Conservation (phyloP, 2,888 invertebrate genomes). For the Dicyrtoma fusca region DNA sequence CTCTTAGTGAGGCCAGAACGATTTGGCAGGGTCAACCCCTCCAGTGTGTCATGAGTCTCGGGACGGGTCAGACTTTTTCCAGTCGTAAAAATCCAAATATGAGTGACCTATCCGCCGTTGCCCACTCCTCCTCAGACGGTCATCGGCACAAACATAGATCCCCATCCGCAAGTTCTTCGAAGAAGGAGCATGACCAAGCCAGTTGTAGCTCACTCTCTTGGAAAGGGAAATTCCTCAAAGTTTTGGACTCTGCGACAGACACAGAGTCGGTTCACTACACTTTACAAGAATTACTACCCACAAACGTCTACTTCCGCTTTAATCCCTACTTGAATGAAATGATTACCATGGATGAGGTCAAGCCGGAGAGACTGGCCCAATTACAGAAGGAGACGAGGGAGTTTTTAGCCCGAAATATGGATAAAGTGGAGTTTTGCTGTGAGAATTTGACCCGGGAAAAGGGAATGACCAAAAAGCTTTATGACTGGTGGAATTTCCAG, state of each 20-base stretch:
- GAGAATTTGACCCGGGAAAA: constrained; percentile 43
- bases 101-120: constrained; percentile 14
- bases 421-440: constrained; percentile 44
- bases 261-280: constrained; percentile 68
- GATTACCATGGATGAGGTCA: constrained; percentile 78
- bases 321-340: constrained; percentile 85
- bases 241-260: constrained; percentile 83
- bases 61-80: constrained; percentile 64
- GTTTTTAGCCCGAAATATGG: constrained; percentile 50
- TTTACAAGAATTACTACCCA: constrained; percentile 70
- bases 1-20: constrained; percentile 81
- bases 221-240: constrained; percentile 78
- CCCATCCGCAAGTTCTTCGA: no score
- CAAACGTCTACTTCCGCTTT: constrained; percentile 77
- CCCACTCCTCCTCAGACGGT: no score
- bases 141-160: no score
- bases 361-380: constrained; percentile 71
- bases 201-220: constrained; percentile 63
- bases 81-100: constrained; percentile 42
- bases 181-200: no score
- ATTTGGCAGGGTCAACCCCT: constrained; percentile 77
- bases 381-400: constrained; percentile 52
- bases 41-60: constrained; percentile 80
- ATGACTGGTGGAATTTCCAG: constrained; percentile 41
- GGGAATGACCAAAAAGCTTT: constrained; percentile 39